Evolutionary conservation across 1,140 invertebrate genomes (phyloP).

Genomic region (Pollicipes pollicipes): DNA sequence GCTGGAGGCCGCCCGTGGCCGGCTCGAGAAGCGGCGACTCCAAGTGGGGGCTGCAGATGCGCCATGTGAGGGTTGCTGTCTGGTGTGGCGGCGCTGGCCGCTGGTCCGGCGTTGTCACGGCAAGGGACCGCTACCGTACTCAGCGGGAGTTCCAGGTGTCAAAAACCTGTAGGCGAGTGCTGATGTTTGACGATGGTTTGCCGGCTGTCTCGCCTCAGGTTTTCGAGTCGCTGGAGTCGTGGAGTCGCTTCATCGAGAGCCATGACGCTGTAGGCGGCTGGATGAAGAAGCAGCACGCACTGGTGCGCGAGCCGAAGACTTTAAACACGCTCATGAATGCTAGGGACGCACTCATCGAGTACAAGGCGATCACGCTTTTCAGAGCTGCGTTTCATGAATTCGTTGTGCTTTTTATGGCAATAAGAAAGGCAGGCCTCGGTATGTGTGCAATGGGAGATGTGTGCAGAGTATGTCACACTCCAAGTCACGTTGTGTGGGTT

Average conservation of each 20-base stretch:
- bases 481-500: too few species aligned
- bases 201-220: slow-evolving; percentile 34
- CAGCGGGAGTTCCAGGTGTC: too few species aligned
- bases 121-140: too few species aligned
- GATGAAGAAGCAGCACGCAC: slow-evolving; percentile 59
- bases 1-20: background rate
- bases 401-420: too few species aligned
- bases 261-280: slow-evolving; percentile 61
- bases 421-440: too few species aligned
- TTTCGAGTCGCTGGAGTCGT: slow-evolving; percentile 68
- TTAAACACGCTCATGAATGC: slow-evolving; percentile 58
- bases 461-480: too few species aligned
- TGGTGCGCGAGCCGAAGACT: slow-evolving; percentile 54
- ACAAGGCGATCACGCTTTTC: too few species aligned
- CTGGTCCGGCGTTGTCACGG: slow-evolving; percentile 57
- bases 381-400: too few species aligned
- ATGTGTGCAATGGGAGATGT: too few species aligned
- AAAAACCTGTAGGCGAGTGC: too few species aligned
- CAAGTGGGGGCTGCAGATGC: too few species aligned
- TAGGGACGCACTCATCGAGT: slow-evolving; percentile 66
- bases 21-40: slow-evolving; percentile 24
- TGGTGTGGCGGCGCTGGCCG: slow-evolving; percentile 47
- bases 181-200: slow-evolving; percentile 17
- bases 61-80: too few species aligned
- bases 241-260: slow-evolving; percentile 63